Evolutionary conservation across 2,113 vertebrate species (phyloP).

Genomic region (Montifringilla adamsi): DNA sequence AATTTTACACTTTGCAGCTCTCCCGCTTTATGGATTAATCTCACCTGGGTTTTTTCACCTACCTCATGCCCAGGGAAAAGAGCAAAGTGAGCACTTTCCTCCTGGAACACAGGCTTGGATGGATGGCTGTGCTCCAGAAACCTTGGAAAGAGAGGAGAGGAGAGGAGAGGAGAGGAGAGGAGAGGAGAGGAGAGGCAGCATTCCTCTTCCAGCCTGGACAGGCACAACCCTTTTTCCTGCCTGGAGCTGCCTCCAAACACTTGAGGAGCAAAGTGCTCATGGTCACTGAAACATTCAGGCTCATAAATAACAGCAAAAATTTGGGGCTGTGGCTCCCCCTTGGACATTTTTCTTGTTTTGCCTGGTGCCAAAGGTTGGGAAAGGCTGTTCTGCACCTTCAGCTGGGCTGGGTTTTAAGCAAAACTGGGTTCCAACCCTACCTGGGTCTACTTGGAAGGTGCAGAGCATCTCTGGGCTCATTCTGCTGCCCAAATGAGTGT

Average conservation of each 20-base stretch:
- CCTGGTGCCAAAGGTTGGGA: no score
- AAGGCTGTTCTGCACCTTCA: background rate
- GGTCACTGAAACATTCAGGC: background rate
- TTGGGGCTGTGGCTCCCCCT: background rate
- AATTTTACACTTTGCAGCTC: background rate
- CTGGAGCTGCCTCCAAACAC: background rate
- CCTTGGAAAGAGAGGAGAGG: background rate
- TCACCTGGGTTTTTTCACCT: background rate
- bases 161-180: background rate
- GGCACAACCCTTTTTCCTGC: background rate
- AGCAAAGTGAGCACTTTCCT: background rate
- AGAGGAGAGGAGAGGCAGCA: background rate
- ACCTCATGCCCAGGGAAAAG: background rate
- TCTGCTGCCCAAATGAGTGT: background rate
- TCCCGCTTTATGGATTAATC: background rate
- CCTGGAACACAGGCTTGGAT: background rate
- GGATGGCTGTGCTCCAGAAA: background rate
- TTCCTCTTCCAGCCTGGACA: background rate
- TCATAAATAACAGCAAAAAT: background rate
- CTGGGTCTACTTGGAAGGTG: background rate
- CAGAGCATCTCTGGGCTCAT: background rate
- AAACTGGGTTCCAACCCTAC: background rate
- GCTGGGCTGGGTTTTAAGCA: background rate
- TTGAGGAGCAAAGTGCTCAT: background rate
- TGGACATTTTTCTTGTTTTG: background rate